Percentiles rank a stretch among this genome's conserved stretches.
Evolutionary conservation across 1,140 invertebrate genomes (phyloP).

Genomic region (Drosophila takahashii): DNA sequence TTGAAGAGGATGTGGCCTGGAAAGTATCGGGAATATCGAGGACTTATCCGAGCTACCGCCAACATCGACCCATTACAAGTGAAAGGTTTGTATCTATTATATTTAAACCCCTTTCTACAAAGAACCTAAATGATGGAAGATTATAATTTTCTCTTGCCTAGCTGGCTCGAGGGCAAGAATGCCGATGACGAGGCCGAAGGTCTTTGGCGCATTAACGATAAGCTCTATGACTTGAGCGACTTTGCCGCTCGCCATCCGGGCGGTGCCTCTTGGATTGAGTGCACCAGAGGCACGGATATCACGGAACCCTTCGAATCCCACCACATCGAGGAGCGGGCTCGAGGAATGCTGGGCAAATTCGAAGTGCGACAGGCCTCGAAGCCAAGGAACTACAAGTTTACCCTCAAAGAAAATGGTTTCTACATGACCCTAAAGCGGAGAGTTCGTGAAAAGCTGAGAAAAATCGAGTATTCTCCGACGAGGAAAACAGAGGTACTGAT

Average conservation of each 20-base stretch:
- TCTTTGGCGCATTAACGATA: slow-evolving; percentile 91
- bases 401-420: slow-evolving; percentile 89
- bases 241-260: slow-evolving; percentile 92
- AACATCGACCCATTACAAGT: slow-evolving; percentile 20
- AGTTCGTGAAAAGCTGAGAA: slow-evolving; percentile 86
- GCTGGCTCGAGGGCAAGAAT: slow-evolving; percentile 88
- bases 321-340: slow-evolving; percentile 86
- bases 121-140: neutral
- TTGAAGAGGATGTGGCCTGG: slow-evolving; percentile 56
- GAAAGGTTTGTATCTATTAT: slow-evolving; percentile 38
- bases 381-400: slow-evolving; percentile 88
- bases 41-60: slow-evolving; percentile 66
- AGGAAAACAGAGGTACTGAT: slow-evolving; percentile 60
- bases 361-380: slow-evolving; percentile 86
- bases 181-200: slow-evolving; percentile 90
- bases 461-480: slow-evolving; percentile 67
- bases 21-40: slow-evolving; percentile 60
- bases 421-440: slow-evolving; percentile 88
- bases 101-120: neutral
- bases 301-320: slow-evolving; percentile 90
- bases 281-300: slow-evolving; percentile 91
- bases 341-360: slow-evolving; percentile 87
- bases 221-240: slow-evolving; percentile 90
- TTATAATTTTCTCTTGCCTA: slow-evolving; percentile 18
- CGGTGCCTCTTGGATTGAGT: slow-evolving; percentile 89